These are phyloP conservation scores for Tetramorium alpestre DNA, from an alignment of 1,140 invertebrate genomes.

Conservation along the genomic window DNA sequence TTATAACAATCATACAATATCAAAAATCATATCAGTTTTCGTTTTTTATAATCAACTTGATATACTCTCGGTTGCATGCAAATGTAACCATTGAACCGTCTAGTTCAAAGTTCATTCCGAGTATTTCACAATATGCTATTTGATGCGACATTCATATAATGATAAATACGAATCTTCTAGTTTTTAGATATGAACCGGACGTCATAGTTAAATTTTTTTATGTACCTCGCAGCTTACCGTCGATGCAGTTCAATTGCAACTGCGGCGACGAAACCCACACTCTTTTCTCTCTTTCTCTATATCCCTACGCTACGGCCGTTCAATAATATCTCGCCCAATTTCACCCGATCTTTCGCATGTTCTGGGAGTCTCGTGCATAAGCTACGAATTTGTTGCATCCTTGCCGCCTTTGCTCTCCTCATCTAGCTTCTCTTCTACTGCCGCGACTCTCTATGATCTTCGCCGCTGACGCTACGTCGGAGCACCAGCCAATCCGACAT, in stretches of 20 bases:
- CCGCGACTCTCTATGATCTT: constrained; percentile 47
- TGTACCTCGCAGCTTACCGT: background rate
- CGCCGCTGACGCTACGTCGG: constrained; percentile 39
- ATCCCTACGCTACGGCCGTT: constrained; percentile 35
- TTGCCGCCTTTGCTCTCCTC: constrained; percentile 45
- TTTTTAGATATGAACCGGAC: background rate
- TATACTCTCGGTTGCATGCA: background rate
- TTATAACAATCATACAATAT: no score
- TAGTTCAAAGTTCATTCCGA: background rate
- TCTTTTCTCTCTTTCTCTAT: background rate
- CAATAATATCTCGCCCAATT: constrained; percentile 81
- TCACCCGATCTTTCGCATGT: constrained; percentile 78
- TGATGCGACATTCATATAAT: background rate
- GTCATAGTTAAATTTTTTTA: constrained; percentile 51
- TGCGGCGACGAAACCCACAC: background rate
- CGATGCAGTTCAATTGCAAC: constrained; percentile 13
- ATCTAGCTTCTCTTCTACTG: constrained; percentile 50
- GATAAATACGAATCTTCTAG: background rate
- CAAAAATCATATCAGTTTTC: no score
- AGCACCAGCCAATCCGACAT: constrained; percentile 80
- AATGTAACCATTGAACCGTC: background rate
- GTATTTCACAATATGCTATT: background rate
- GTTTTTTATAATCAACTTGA: background rate
- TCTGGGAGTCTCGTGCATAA: constrained; percentile 72
- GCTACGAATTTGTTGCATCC: constrained; percentile 66